Base-by-base conservation (phyloP, 2,888 invertebrate species). In the Agriopis marginaria region DNA sequence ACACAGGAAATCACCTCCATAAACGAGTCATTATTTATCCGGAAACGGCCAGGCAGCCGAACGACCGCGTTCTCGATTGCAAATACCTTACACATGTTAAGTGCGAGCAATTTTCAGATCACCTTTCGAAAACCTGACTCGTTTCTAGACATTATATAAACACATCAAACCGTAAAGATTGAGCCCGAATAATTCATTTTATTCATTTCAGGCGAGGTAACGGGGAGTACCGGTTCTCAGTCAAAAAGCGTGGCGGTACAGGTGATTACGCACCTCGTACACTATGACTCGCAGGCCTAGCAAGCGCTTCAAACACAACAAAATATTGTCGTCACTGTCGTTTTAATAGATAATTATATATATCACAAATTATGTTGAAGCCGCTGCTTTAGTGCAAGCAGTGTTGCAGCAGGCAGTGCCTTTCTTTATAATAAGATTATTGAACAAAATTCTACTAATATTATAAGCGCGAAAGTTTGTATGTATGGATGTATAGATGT, bases 181-280 rank as follows among this genome's bases (percentile, higher is more conserved):
- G 69, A 77, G 74, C 39, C 49, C 50, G 71, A 68, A 74, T 75
- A 74, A 68, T 71, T 67, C 12, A 73, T 65, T 66, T 70, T 66
- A 9, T 39, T n/a, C 40, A 56, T 56, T 56, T 56, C 55, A 72
- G 71, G 63, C 67, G 63, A 69, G 65, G 40, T 84, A 86, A 86
- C 85, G 85, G 84, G 73, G 61, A 75, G 75, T 81, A 82, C 83
- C 84, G 83, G 82, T 86, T 82, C 76, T 74, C 82, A 81, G 83
- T 83, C 85, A 80, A 86, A 86, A 86, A 85, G 80, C 83, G 80
- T 83, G 78, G 85, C 81, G 79, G 75, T 32, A 32, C 32, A 5
- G 32, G 32, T 5, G 32, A 5, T 5, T 32, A 32, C 32, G 32
- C 32, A 32, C 5, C 32, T 32, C 32, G 32, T 32, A 32, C 32